Conservation (phyloP, 2,797 vertebrate species). For the Pitangus sulphuratus region DNA sequence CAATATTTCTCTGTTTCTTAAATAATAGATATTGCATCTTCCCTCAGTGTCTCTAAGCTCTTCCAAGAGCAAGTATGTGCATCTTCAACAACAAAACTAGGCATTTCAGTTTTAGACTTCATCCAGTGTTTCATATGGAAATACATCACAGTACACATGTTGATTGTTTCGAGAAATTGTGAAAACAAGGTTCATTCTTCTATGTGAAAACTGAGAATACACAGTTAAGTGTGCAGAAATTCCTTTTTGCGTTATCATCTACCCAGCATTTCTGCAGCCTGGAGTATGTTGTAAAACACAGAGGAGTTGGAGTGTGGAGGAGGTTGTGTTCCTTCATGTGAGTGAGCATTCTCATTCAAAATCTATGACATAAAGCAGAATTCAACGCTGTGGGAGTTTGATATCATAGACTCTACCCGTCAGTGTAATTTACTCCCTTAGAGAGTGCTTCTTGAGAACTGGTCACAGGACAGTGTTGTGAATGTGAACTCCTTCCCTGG, state of each 20-base stretch:
- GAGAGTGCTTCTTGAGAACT: not conserved
- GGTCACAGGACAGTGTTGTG: not conserved
- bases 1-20: constrained; percentile 7
- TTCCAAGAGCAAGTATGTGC: not conserved
- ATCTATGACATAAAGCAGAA: not conserved
- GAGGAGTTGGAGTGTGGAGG: not conserved
- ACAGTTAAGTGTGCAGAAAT: not conserved
- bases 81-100: not conserved
- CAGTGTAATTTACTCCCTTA: not conserved
- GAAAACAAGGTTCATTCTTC: not conserved
- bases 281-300: not conserved
- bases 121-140: not conserved
- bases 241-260: not conserved
- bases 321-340: not conserved
- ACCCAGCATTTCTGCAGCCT: not conserved
- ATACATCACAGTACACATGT: not conserved
- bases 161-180: not conserved
- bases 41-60: not conserved
- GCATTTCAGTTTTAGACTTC: not conserved
- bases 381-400: not conserved
- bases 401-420: not conserved
- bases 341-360: not conserved
- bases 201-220: not conserved
- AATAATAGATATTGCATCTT: not conserved
- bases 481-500: not conserved